phyloP scores from a whole-genome alignment of 2,113 vertebrate genomes.

The Chaetops frenatus region DNA sequence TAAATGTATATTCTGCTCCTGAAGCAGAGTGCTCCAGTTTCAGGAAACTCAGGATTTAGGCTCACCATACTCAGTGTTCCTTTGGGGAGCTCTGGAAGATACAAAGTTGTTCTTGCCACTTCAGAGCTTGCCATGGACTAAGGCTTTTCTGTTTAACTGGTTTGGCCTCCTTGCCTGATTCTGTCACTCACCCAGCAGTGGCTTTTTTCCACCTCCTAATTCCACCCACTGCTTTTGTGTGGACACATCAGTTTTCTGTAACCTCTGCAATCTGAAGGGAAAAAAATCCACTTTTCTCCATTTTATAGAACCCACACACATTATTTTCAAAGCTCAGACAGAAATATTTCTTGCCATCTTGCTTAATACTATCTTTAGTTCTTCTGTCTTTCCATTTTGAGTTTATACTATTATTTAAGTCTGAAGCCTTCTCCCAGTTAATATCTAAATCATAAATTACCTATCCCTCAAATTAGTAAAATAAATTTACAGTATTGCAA shows the following conservation, averaged over 20 bases:
- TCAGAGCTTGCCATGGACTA: neutral
- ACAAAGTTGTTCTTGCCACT: neutral
- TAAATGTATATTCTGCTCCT: neutral
- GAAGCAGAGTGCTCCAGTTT: neutral
- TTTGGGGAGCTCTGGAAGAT: neutral
- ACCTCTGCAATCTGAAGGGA: neutral
- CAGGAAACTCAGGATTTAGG: neutral
- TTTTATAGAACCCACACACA: neutral
- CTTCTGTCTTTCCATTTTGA: neutral
- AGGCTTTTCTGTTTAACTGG: neutral
- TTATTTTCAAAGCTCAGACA: neutral
- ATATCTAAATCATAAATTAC: neutral
- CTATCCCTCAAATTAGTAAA: neutral
- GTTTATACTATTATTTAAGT: neutral
- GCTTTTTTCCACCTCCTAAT: neutral
- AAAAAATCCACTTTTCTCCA: fast-evolving
- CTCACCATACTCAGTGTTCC: neutral
- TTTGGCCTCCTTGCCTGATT: neutral
- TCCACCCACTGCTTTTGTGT: neutral
- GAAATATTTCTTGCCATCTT: neutral
- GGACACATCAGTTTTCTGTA: neutral
- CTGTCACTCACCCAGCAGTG: neutral
- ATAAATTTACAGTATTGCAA: neutral
- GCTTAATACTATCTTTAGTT: neutral
- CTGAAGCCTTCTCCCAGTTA: neutral